A percentile compares a stretch with the other conserved stretches of the same genome.
Evolutionary conservation across 2,888 invertebrate genomes (phyloP).

Genomic region (Trileptium ribeirensis): DNA sequence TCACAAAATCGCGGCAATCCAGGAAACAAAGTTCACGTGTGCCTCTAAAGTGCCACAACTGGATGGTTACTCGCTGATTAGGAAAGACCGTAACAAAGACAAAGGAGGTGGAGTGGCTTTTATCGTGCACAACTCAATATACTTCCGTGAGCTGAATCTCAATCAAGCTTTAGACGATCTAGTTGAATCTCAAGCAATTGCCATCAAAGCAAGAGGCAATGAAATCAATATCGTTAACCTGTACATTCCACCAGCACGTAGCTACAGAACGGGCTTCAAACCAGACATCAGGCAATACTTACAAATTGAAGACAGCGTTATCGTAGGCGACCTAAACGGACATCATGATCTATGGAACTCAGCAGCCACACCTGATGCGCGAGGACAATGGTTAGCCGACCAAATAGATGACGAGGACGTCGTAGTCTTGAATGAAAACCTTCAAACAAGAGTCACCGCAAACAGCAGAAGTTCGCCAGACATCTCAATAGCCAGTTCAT

Average conservation of each 20-base stretch:
- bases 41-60: too few relatives aligned
- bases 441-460: not conserved
- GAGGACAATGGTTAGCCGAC: not conserved
- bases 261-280: not conserved
- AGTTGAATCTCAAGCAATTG: not conserved
- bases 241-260: not conserved
- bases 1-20: too few relatives aligned
- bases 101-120: not conserved
- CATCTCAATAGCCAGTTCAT: not conserved
- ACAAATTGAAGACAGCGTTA: not conserved
- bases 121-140: not conserved
- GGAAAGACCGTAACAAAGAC: not conserved
- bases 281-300: not conserved
- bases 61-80: not conserved
- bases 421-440: not conserved
- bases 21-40: too few relatives aligned
- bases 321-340: not conserved
- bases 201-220: not conserved
- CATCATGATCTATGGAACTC: not conserved
- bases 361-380: not conserved
- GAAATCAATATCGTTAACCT: not conserved
- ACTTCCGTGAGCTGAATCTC: not conserved
- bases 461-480: not conserved
- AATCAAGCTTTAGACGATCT: not conserved
- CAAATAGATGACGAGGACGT: not conserved